Evolutionary conservation across 2,888 invertebrate species (phyloP).

Genomic region (Embidobia sp.): DNA sequence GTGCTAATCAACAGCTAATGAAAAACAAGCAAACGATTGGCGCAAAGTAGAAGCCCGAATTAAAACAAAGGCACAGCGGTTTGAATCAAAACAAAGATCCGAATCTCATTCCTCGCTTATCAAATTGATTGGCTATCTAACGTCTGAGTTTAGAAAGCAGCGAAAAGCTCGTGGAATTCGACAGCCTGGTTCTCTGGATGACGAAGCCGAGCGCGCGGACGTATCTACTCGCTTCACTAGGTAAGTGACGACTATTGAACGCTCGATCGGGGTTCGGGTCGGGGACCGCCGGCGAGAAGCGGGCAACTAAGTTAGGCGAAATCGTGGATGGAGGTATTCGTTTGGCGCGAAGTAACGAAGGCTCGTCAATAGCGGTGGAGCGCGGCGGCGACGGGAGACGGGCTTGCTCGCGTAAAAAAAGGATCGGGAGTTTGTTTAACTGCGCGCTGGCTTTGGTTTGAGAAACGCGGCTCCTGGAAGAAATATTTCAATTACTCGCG

Average conservation of each 20-base stretch:
- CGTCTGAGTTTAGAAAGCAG: slow-evolving; percentile 40
- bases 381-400: neutral
- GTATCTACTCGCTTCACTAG: slow-evolving; percentile 72
- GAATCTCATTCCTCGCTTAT: no score
- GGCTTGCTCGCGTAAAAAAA: slow-evolving; percentile 10
- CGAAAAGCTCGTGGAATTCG: slow-evolving; percentile 34
- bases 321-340: neutral
- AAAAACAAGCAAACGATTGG: no score
- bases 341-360: slow-evolving; percentile 13
- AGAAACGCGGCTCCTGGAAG: slow-evolving; percentile 51
- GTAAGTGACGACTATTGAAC: slow-evolving; percentile 69
- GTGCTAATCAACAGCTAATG: no score
- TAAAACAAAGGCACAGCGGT: no score
- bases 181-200: slow-evolving; percentile 69
- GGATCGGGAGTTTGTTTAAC: slow-evolving; percentile 20
- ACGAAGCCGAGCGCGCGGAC: slow-evolving; percentile 69
- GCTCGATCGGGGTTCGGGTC: slow-evolving; percentile 24
- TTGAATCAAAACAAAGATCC: no score
- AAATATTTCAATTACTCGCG: slow-evolving; percentile 66
- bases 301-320: slow-evolving; percentile 2
- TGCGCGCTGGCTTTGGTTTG: slow-evolving; percentile 28
- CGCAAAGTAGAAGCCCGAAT: no score
- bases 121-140: slow-evolving; percentile 17
- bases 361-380: slow-evolving; percentile 15
- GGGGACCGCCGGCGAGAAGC: no score